phyloP scores from a whole-genome alignment of 2,888 invertebrate species.

The Allygus modestus region DNA sequence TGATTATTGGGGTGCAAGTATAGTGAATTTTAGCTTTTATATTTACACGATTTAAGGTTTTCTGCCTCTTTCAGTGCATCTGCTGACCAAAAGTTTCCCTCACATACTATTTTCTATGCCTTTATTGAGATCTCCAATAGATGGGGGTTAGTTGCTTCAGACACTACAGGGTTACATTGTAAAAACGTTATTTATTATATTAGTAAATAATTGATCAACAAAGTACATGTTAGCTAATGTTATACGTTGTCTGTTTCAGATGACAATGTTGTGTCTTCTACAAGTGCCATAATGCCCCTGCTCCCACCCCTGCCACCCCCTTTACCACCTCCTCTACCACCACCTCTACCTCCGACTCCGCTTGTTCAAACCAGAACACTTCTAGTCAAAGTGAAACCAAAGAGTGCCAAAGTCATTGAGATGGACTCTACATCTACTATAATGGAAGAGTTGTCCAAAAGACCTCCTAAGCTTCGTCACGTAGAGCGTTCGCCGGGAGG shows the following conservation, averaged over 20 bases:
- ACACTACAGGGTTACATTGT: too few species aligned
- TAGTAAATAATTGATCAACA: too few species aligned
- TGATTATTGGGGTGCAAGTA: too few species aligned
- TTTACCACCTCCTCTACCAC: constrained; percentile 16
- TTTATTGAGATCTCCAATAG: too few species aligned
- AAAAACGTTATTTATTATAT: too few species aligned
- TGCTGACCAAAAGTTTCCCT: too few species aligned
- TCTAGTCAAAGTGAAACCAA: constrained; percentile 29
- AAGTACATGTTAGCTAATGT: too few species aligned
- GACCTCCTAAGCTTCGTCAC: constrained; percentile 44
- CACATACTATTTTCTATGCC: too few species aligned
- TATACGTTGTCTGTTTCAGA: constrained; percentile 24
- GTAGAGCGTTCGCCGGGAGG: constrained; percentile 35
- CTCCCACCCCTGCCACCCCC: constrained; percentile 1
- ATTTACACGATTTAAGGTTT: too few species aligned
- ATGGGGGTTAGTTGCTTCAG: too few species aligned
- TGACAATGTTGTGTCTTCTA: neutral
- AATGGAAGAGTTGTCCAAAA: constrained; percentile 37
- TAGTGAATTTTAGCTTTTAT: too few species aligned
- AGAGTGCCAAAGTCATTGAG: neutral
- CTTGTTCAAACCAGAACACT: neutral
- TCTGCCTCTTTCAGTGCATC: too few species aligned
- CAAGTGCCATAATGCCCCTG: neutral
- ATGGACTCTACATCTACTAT: constrained; percentile 3
- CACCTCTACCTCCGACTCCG: constrained; percentile 26